Evolutionary conservation across 30 jellyfish, hydroid and myxozoan genomes (phyloP).

Genomic region (Aurelia sp.): DNA sequence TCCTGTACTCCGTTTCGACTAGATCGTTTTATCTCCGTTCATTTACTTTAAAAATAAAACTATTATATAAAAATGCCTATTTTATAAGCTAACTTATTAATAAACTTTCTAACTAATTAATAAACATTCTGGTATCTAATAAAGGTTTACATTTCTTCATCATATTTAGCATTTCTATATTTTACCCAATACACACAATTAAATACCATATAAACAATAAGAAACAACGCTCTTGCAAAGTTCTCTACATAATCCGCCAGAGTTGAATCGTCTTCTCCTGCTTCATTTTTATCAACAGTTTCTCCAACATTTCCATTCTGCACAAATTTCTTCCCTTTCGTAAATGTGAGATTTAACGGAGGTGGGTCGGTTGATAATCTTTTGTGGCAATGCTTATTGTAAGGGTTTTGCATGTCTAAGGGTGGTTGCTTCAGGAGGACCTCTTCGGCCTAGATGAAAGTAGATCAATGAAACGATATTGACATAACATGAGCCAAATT

Average conservation of each 20-base stretch:
- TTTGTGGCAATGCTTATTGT: conserved; percentile 43
- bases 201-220: conserved; percentile 73
- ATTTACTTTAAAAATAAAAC: too few species aligned
- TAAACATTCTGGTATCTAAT: too few species aligned
- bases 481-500: too few species aligned
- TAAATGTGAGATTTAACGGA: background rate
- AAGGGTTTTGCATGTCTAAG: conserved; percentile 22
- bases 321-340: conserved; percentile 8
- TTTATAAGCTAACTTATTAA: too few species aligned
- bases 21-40: too few species aligned
- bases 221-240: conserved; percentile 85
- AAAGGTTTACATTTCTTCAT: too few species aligned
- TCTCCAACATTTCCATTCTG: conserved; percentile 22
- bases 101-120: too few species aligned
- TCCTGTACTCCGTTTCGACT: too few species aligned
- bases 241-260: conserved; percentile 85
- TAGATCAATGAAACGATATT: background rate
- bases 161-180: conserved; percentile 45
- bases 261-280: conserved; percentile 28
- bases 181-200: conserved; percentile 89
- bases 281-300: background rate
- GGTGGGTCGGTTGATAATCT: conserved; percentile 60
- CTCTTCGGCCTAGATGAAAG: conserved; percentile 1
- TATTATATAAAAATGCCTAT: too few species aligned
- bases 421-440: conserved; percentile 5